Percentiles rank a stretch among this genome's conserved stretches.
Conservation (phyloP, 2,797 vertebrate genomes). For the Labroides dimidiatus region DNA sequence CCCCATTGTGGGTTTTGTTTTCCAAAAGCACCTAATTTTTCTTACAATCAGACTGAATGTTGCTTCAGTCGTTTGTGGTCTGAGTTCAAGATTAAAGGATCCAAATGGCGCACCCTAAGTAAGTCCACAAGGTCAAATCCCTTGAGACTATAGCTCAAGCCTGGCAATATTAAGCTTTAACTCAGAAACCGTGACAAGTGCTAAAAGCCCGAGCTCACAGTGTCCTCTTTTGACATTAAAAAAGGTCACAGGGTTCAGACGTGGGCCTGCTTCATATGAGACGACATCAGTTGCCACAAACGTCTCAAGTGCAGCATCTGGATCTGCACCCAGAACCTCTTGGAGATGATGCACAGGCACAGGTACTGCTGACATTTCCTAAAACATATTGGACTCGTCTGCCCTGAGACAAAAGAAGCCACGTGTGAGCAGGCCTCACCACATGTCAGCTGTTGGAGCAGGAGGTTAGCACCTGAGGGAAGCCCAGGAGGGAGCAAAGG, state of each 20-base stretch:
- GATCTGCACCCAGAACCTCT: conserved; percentile 44
- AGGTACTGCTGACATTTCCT: conserved; percentile 50
- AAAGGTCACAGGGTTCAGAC: conserved; percentile 58
- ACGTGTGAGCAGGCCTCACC: conserved; percentile 43
- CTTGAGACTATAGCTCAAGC: conserved; percentile 62
- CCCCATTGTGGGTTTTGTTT: conserved; percentile 75
- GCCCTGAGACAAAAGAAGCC: conserved; percentile 66
- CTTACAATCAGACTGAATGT: conserved; percentile 79
- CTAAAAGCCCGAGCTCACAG: conserved; percentile 54
- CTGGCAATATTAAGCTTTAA: conserved; percentile 63
- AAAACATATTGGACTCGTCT: conserved; percentile 32
- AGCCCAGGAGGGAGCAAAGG: conserved; percentile 22
- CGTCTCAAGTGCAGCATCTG: conserved; percentile 48
- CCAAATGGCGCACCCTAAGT: conserved; percentile 67
- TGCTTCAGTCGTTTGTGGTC: conserved; percentile 74
- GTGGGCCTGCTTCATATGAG: conserved; percentile 40
- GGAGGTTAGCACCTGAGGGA: conserved; percentile 62
- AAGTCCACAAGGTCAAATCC: conserved; percentile 57
- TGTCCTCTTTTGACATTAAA: conserved; percentile 30
- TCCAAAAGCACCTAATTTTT: conserved; percentile 80
- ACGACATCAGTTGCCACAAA: conserved; percentile 65
- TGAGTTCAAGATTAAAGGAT: conserved; percentile 77
- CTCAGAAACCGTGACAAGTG: conserved; percentile 51
- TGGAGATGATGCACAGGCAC: conserved; percentile 57
- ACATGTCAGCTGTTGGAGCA: conserved; percentile 62